Evolutionary conservation across 2,888 invertebrate species (phyloP).

Genomic region (Drepanosiphum platanoidis): DNA sequence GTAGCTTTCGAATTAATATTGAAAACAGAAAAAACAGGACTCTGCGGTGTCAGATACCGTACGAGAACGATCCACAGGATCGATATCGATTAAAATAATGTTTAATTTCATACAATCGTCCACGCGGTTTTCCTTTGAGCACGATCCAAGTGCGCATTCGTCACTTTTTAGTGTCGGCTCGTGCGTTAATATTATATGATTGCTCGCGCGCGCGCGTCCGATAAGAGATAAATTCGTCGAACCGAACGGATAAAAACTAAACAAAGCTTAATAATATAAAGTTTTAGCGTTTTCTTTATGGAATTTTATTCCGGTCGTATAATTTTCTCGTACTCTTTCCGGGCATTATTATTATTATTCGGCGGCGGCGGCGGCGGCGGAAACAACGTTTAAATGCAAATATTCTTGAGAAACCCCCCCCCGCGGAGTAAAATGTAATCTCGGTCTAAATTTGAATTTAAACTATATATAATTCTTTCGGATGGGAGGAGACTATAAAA

Average conservation of each 20-base stretch:
- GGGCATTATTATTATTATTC: constrained; percentile 24
- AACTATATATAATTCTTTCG: background rate
- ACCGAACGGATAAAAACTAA: constrained; percentile 41
- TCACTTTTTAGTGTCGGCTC: too few species aligned
- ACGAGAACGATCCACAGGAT: too few species aligned
- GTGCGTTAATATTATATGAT: too few species aligned
- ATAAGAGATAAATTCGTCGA: background rate
- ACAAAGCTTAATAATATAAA: constrained; percentile 30
- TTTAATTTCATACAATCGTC: too few species aligned
- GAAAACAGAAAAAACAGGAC: too few species aligned
- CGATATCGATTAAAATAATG: background rate
- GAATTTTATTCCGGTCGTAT: constrained; percentile 49
- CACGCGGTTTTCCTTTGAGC: too few species aligned
- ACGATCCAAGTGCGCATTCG: too few species aligned
- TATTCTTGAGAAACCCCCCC: background rate
- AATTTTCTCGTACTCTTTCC: constrained; percentile 9
- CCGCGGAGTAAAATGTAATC: constrained; percentile 15
- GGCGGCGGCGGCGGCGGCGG: background rate
- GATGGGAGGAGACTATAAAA: background rate
- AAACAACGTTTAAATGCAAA: constrained; percentile 29
- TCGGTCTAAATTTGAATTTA: background rate
- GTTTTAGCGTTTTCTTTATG: constrained; percentile 14
- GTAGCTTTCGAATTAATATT: too few species aligned
- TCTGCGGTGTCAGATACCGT: too few species aligned
- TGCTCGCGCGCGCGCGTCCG: too few species aligned